Evolutionary conservation across 2,888 invertebrate species (phyloP).

Genomic region (Nomada lathburiana): DNA sequence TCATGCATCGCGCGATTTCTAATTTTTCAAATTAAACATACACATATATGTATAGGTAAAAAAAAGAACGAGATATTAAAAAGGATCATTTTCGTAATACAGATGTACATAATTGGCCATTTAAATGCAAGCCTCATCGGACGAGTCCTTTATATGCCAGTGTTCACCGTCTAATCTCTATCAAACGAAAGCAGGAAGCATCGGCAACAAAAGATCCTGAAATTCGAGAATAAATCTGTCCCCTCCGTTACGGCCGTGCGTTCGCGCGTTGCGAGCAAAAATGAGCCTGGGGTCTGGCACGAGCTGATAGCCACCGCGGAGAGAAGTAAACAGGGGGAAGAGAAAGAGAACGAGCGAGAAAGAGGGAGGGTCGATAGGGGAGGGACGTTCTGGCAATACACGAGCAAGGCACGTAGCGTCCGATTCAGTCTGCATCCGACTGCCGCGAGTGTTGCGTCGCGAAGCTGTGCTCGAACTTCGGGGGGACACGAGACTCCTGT

Average conservation of each 20-base stretch:
- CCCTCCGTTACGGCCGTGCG: background rate
- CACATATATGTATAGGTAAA: background rate
- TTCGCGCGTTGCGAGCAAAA: constrained; percentile 55
- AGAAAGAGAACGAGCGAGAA: constrained; percentile 51
- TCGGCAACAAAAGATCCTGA: constrained; percentile 23
- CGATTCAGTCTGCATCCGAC: constrained; percentile 80
- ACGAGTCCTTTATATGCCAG: no score
- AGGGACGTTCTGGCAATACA: constrained; percentile 66
- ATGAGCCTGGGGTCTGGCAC: constrained; percentile 63
- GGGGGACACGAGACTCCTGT: constrained; percentile 55
- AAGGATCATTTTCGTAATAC: no score
- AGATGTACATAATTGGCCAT: background rate
- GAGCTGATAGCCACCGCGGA: constrained; percentile 66
- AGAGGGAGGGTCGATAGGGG: constrained; percentile 54
- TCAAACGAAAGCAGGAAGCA: constrained; percentile 8
- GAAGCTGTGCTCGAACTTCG: constrained; percentile 59
- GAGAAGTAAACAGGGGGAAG: constrained; percentile 56
- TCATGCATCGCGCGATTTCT: background rate
- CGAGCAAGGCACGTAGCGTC: constrained; percentile 70
- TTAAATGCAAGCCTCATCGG: background rate
- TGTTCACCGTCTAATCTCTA: background rate
- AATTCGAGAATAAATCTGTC: constrained; percentile 19
- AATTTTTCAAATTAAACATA: background rate
- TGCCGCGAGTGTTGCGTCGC: constrained; percentile 76
- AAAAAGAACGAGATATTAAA: background rate